These are phyloP conservation scores for Parapsyche elsis DNA, from an alignment of 1,140 invertebrate species.

Conservation along the genomic window DNA sequence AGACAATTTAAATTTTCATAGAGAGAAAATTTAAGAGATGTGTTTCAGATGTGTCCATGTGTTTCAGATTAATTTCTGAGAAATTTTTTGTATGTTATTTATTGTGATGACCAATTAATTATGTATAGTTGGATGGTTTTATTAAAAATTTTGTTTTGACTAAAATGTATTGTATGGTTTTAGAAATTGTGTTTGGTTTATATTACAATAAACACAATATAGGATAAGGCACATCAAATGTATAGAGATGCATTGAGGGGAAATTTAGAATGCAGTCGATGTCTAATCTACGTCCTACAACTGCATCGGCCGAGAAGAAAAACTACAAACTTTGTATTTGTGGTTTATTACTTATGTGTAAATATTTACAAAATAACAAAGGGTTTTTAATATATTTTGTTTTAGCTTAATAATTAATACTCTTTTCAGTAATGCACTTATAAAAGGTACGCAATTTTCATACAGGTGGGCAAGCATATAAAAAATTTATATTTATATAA, in stretches of 20 bases:
- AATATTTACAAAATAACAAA: slow-evolving; percentile 29
- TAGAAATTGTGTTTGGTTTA: background rate
- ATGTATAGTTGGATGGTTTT: too few species aligned
- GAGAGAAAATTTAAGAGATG: too few species aligned
- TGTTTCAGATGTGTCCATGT: too few species aligned
- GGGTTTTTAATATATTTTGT: slow-evolving; percentile 17
- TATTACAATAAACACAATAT: background rate
- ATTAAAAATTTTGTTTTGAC: too few species aligned
- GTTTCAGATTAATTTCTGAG: too few species aligned
- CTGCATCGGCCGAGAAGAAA: background rate
- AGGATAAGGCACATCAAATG: background rate
- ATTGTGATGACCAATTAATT: too few species aligned
- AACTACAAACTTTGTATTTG: slow-evolving; percentile 26
- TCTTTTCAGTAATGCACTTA: slow-evolving; percentile 26
- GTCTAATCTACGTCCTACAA: slow-evolving; percentile 9
- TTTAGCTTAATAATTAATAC: slow-evolving; percentile 15
- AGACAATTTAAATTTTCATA: too few species aligned
- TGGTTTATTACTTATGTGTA: slow-evolving; percentile 28
- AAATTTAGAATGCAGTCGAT: background rate
- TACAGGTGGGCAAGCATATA: slow-evolving; percentile 18
- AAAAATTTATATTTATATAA: slow-evolving; percentile 16
- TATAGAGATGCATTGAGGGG: background rate
- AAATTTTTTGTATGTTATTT: too few species aligned
- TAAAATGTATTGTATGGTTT: background rate
- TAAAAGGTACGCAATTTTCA: slow-evolving; percentile 13